Conservation (phyloP, 2,888 invertebrate genomes). For the Diarsia dahlii region DNA sequence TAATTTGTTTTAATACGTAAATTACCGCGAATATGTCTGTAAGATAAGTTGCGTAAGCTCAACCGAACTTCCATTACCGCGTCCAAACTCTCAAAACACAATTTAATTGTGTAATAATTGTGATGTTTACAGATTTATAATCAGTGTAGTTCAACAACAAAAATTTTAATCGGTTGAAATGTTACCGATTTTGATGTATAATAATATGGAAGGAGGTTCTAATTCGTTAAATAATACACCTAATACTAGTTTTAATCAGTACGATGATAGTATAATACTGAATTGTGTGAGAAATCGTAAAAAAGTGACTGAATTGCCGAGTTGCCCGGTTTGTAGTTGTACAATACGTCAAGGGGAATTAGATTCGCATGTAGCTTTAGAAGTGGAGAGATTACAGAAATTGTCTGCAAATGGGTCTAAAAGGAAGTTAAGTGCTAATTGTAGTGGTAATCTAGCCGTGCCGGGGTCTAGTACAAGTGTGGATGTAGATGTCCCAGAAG, state of each 20-base stretch:
- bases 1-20: slow-evolving; percentile 68
- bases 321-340: slow-evolving; percentile 97
- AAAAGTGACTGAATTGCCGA: slow-evolving; percentile 92
- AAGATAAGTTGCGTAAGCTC: slow-evolving; percentile 80
- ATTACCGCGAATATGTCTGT: slow-evolving; percentile 69
- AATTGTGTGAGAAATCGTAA: slow-evolving; percentile 90
- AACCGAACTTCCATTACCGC: slow-evolving; percentile 77
- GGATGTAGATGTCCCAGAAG: slow-evolving; percentile 73
- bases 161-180: slow-evolving; percentile 76
- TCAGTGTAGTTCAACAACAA: slow-evolving; percentile 59
- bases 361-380: slow-evolving; percentile 95
- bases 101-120: slow-evolving; percentile 73
- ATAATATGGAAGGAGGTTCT: slow-evolving; percentile 87
- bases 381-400: slow-evolving; percentile 91
- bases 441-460: slow-evolving; percentile 73
- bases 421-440: slow-evolving; percentile 82
- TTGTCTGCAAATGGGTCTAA: slow-evolving; percentile 80
- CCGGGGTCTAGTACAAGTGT: slow-evolving; percentile 61
- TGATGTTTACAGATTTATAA: slow-evolving; percentile 86
- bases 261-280: slow-evolving; percentile 85
- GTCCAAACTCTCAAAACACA: slow-evolving; percentile 63
- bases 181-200: slow-evolving; percentile 86
- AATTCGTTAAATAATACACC: slow-evolving; percentile 78
- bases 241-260: slow-evolving; percentile 77
- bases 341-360: slow-evolving; percentile 95